phyloP scores from a whole-genome alignment of 2,797 vertebrate genomes.

The Australoheros facetus region DNA sequence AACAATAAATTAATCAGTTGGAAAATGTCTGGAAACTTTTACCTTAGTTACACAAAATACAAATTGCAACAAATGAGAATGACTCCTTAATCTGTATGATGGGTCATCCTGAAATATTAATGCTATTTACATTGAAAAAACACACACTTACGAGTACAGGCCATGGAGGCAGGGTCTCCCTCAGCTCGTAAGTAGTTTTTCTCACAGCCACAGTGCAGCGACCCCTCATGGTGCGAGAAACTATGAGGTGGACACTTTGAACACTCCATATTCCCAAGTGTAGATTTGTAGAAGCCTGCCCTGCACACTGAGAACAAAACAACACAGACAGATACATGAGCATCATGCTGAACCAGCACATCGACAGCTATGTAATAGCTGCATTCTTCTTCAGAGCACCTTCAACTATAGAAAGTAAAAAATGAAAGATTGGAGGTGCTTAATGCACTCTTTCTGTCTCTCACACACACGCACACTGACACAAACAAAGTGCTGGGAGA shows the following conservation, averaged over 20 bases:
- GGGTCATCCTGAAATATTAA: background rate
- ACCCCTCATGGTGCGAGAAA: conserved; percentile 89
- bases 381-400: conserved; percentile 18
- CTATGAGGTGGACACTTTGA: conserved; percentile 96
- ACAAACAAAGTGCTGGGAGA: conserved; percentile 5
- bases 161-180: conserved; percentile 94
- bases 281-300: conserved; percentile 95
- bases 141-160: conserved; percentile 93
- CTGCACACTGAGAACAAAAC: conserved; percentile 87
- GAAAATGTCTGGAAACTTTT: background rate
- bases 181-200: conserved; percentile 96
- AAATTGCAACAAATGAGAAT: background rate
- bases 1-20: background rate
- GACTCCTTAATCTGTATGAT: background rate
- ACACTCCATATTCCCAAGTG: conserved; percentile 89
- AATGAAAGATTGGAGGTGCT: conserved; percentile 32
- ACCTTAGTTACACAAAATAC: background rate
- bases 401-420: conserved; percentile 22
- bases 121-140: background rate
- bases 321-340: conserved; percentile 58
- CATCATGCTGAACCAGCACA: conserved; percentile 39
- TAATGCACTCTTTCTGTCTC: conserved; percentile 6
- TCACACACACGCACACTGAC: conserved; percentile 6
- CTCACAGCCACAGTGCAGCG: conserved; percentile 93
- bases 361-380: conserved; percentile 27